Percentiles rank a stretch among this genome's conserved stretches.
phyloP scores from a whole-genome alignment of 2,888 invertebrate species.

The Sphecodes monilicornis region DNA sequence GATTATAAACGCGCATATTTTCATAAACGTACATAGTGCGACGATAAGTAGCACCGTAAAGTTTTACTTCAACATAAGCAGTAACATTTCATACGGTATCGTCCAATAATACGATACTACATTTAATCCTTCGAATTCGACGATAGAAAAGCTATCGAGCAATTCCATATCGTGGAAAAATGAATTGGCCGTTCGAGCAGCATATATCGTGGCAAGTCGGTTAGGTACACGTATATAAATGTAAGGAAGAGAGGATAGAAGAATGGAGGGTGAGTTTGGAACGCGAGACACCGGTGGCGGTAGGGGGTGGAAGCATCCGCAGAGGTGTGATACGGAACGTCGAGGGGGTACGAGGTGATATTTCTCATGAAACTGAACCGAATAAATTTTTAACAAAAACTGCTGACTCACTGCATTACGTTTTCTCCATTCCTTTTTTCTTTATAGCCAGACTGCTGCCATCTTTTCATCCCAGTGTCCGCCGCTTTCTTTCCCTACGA shows the following conservation, averaged over 20 bases:
- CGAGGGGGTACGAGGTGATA: conserved; percentile 68
- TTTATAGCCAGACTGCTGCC: conserved; percentile 53
- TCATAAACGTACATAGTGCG: neutral
- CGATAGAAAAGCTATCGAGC: neutral
- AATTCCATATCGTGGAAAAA: conserved; percentile 50
- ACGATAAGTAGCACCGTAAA: neutral
- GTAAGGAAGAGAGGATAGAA: conserved; percentile 48
- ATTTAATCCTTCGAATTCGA: conserved; percentile 5
- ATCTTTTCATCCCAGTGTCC: conserved; percentile 55
- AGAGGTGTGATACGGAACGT: conserved; percentile 70
- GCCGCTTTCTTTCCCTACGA: conserved; percentile 47
- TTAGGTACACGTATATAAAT: conserved; percentile 47
- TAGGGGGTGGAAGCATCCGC: conserved; percentile 54
- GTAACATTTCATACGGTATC: neutral
- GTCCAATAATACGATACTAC: neutral
- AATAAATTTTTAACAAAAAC: conserved; percentile 79
- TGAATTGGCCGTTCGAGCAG: conserved; percentile 44
- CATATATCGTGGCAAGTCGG: conserved; percentile 25
- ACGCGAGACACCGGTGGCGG: conserved; percentile 38
- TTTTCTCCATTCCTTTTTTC: conserved; percentile 60
- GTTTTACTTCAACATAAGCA: neutral
- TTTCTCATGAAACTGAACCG: conserved; percentile 74
- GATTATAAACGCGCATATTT: too few relatives aligned
- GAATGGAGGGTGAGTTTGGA: conserved; percentile 43
- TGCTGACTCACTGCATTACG: conserved; percentile 74